A percentile compares a stretch with the other conserved stretches of the same genome.
phyloP scores from a whole-genome alignment of 92 coral and sea anemone species.

The Porites evermanni region DNA sequence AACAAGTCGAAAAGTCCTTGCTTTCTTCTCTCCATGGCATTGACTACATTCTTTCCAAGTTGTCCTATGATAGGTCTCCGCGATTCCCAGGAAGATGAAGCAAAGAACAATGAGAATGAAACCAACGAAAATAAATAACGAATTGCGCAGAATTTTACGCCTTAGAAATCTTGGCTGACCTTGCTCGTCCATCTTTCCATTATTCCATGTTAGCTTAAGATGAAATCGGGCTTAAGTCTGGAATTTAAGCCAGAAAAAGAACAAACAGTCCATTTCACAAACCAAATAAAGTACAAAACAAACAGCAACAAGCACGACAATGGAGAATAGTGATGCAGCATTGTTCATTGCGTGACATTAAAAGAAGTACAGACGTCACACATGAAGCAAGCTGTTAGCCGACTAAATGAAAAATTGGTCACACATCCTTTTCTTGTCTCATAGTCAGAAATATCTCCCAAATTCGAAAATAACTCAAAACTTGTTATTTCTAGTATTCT shows the following conservation, averaged over 20 bases:
- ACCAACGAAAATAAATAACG: conserved; percentile 26
- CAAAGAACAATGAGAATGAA: conserved; percentile 15
- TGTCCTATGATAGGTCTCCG: conserved; percentile 7
- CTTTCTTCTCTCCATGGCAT: conserved; percentile 1
- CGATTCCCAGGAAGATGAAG: conserved; percentile 42
- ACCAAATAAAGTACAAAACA: neutral
- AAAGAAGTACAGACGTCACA: too few species aligned
- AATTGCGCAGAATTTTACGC: conserved; percentile 29
- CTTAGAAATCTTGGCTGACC: conserved; percentile 7
- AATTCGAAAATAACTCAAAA: too few species aligned
- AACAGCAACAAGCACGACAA: too few species aligned
- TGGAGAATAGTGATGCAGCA: too few species aligned
- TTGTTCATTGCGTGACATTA: too few species aligned
- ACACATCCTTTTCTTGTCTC: too few species aligned
- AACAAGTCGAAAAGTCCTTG: conserved; percentile 24
- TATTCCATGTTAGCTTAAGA: conserved; percentile 4
- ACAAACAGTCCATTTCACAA: neutral
- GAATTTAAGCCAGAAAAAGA: neutral
- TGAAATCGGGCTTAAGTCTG: neutral
- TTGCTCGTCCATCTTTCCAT: conserved; percentile 14
- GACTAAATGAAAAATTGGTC: too few species aligned
- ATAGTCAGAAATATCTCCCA: too few species aligned
- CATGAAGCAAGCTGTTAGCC: too few species aligned
- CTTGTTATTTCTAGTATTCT: too few species aligned
- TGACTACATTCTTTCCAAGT: conserved; percentile 5